Percentiles rank a stretch among this genome's conserved stretches.
Evolutionary conservation across 2,113 vertebrate species (phyloP).

Genomic region (Clupea harengus): DNA sequence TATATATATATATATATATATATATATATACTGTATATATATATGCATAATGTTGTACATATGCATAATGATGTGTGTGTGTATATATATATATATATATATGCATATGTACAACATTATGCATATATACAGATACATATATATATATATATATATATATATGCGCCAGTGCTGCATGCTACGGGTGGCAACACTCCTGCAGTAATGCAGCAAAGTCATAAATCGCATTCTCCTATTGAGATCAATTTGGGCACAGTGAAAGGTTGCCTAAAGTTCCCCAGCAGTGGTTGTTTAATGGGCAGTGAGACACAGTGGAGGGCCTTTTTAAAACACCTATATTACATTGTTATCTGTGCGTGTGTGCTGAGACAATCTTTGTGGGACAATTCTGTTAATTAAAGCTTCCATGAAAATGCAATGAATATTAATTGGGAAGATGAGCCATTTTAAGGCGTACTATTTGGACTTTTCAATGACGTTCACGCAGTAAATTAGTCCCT

Average conservation of each 20-base stretch:
- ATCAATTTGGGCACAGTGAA: neutral
- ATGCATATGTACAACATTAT: no score
- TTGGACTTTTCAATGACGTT: conserved; percentile 49
- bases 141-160: no score
- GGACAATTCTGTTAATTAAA: conserved; percentile 65
- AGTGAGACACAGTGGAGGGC: neutral
- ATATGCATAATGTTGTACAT: no score
- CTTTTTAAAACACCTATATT: conserved; percentile 5
- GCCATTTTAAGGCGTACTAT: conserved; percentile 55
- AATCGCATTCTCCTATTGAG: neutral
- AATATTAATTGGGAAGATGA: conserved; percentile 60
- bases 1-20: no score
- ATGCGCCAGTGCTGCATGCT: no score
- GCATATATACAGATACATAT: no score
- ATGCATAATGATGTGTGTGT: no score
- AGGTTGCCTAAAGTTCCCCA: neutral
- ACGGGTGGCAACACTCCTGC: no score
- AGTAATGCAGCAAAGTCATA: neutral
- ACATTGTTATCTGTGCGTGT: conserved; percentile 36
- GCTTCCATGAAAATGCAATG: conserved; percentile 58
- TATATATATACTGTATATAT: no score
- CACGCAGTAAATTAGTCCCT: conserved; percentile 56
- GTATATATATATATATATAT: no score
- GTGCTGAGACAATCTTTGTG: conserved; percentile 44
- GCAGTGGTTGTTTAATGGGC: neutral